phyloP scores from a whole-genome alignment of 2,888 invertebrate species.

The Microchrysa polita region DNA sequence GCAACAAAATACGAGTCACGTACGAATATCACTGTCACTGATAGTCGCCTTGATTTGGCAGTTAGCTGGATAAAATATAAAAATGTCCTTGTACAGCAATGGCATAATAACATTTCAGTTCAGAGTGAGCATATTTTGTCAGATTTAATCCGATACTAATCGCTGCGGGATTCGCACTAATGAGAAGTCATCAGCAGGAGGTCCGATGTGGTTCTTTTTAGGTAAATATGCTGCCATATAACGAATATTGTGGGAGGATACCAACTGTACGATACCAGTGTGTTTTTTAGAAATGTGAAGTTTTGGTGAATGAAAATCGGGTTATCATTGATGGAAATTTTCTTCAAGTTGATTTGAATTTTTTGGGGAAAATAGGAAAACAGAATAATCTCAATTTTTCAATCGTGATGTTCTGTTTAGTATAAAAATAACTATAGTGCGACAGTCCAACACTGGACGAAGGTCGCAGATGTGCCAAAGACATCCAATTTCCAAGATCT shows the following conservation, averaged over 20 bases:
- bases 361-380: no score
- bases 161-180: conserved; percentile 48
- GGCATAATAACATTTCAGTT: neutral
- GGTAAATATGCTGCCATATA: neutral
- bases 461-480: no score
- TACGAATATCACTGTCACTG: no score
- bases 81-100: no score
- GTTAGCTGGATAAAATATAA: neutral
- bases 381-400: no score
- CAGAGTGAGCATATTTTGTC: conserved; percentile 15
- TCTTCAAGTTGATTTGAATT: no score
- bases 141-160: conserved; percentile 42
- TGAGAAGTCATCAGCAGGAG: conserved; percentile 46
- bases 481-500: no score
- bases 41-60: neutral
- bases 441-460: no score
- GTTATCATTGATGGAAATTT: neutral
- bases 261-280: conserved; percentile 1
- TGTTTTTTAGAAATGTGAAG: neutral
- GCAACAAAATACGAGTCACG: no score
- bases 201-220: conserved; percentile 29
- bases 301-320: neutral
- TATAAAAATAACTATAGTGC: no score
- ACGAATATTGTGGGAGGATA: neutral
- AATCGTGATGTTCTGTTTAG: no score